Evolutionary conservation across 2,888 invertebrate species (phyloP), one percentile per base, ranked within the genome.

Genomic region (Rhodophaea formosa): DNA sequence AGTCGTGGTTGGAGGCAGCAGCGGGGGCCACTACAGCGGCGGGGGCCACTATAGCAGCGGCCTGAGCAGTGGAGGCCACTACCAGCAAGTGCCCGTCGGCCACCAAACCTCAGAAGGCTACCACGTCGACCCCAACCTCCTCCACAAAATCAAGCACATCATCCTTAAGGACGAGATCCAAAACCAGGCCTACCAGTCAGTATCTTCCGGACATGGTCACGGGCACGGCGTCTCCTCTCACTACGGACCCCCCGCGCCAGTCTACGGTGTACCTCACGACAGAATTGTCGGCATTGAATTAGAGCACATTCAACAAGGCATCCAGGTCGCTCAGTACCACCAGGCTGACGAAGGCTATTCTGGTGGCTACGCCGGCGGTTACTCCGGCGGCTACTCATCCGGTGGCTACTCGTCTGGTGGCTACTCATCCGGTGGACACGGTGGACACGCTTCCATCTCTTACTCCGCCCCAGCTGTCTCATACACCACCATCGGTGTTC

Each of bases 241-340:
- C 60, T 95, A 95, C 81, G 95, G 95, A 17, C 91, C 92, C 53
- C 96, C 96, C 47, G 93, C 94, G 39, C 92, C 94, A 6, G 92
- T 92, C 46, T 95, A 95, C 82, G 95, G 95, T 62, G 95, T 93
- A 0, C 95, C 95, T 56, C 65, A 86, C 0, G 91, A 93, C 53
- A 93, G 94, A 65, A 95, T 97, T 62, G 96, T 96, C 60, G 97
- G 96, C 60, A 95, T 97, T 74, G 96, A 96, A 83, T 93, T 97
- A 61, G 97, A 96, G 75, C 96, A 96, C 63, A 94, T 96, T 73
- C 95, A 96, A 77, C 96, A 96, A 75, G 96, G 96, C 64, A 95
- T 97, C 83, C 96, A 97, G 82, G 96, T 97, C 39, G 97, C 97
- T 30, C 96, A 97, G 79, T 96, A 95, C 92, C 94, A 95, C 77